Evolutionary conservation across 35 echinoderm and acorn worm genomes (phyloP), one percentile per base, ranked within the genome.

Genomic region (Heliocidaris tuberculata): DNA sequence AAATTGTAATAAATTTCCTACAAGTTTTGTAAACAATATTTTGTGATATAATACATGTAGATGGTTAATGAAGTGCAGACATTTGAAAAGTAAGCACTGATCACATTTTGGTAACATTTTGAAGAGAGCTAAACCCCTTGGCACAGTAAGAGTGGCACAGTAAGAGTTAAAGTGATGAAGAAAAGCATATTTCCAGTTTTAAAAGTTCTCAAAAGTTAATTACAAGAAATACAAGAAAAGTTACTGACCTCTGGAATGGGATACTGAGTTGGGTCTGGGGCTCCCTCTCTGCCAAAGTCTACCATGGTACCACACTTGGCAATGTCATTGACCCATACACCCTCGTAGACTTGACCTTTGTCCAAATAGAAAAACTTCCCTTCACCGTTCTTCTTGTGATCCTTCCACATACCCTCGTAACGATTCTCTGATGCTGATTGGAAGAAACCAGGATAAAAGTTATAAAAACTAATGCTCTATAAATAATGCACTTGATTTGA

Each of bases 211-310:
- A 56, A 56, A 56, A 56, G 2, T 56, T 56, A 56, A 11, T 56
- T 56, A 13, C 7, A 9, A 56, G 6, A 56, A 56, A 56, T 11
- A 56, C 52, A 9, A 42, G 15, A 19, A 31, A 94, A 19, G 70
- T 49, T 47, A 31, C 56, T 7, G 88, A 99, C 98, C 96, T 96
- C 95, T 90, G 98, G 95, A 60, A 99, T 99, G 7, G 98, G 98
- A 91, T 99, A 99, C 31, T 96, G 95, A 49, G 98, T 99, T 96
- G 98, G 98, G 9, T 97, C 97, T 60, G 98, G 98, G 30, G 98
- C 98, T 9, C 98, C 96, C 35, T 99, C 96, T 94, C 98, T 97
- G 31, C 98, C 98, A 96, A 99, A 99, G 88, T 99, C 98, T 49
- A 95, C 85, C 48, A 99, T 95, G 27, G 95, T 97, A 30, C 98